These are phyloP conservation scores for Salvelinus alpinus DNA, from an alignment of 2,113 vertebrate genomes.

Conservation along the genomic window DNA sequence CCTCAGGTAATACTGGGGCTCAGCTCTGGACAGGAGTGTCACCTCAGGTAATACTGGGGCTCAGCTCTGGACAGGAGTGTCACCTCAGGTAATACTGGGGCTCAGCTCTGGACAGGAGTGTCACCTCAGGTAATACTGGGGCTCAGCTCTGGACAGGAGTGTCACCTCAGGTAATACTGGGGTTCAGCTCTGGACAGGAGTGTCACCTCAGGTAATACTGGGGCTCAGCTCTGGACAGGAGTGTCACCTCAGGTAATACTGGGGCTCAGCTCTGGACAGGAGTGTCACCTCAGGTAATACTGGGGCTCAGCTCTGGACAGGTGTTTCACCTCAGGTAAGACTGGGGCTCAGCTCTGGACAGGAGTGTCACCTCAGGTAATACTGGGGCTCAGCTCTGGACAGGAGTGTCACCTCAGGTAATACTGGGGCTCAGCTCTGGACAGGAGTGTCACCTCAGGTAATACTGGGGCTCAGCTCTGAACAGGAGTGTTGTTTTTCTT, in stretches of 20 bases:
- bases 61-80: constrained; percentile 48
- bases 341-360: constrained; percentile 46
- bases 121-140: constrained; percentile 31
- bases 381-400: constrained; percentile 48
- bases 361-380: neutral
- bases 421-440: constrained; percentile 48
- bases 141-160: constrained; percentile 44
- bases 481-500: constrained; percentile 60
- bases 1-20: too few species aligned
- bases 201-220: constrained; percentile 43
- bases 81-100: neutral
- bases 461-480: constrained; percentile 44
- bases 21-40: neutral
- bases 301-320: too few species aligned
- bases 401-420: constrained; percentile 39
- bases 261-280: too few species aligned
- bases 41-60: neutral
- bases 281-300: too few species aligned
- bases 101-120: constrained; percentile 60
- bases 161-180: constrained; percentile 42
- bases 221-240: neutral
- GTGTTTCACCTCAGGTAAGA: constrained; percentile 51
- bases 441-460: constrained; percentile 42
- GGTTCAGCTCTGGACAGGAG: neutral
- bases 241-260: constrained; percentile 44